Evolutionary conservation across 2,888 invertebrate genomes (phyloP).

Genomic region (Rhagium mordax): DNA sequence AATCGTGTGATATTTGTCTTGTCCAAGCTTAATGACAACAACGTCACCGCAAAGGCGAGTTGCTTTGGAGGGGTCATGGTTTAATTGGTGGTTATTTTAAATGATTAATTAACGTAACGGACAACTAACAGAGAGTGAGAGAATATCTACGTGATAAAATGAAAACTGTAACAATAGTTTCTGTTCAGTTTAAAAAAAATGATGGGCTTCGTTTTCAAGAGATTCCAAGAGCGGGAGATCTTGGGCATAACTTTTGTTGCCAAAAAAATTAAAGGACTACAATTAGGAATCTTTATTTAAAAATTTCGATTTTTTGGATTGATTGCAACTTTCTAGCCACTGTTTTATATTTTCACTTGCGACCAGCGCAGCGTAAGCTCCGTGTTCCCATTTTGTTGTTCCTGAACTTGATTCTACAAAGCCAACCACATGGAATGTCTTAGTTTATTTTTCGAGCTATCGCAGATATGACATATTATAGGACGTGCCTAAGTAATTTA

Average conservation of each 20-base stretch:
- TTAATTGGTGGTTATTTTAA: slow-evolving; percentile 6
- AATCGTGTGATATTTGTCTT: no score
- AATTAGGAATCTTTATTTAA: no score
- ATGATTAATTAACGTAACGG: slow-evolving; percentile 14
- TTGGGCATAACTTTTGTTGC: no score
- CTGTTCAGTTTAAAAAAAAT: no score
- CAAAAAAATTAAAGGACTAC: no score
- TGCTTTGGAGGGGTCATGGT: not conserved
- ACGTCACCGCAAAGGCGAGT: not conserved
- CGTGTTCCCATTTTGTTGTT: slow-evolving; percentile 35
- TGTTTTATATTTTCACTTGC: slow-evolving; percentile 19
- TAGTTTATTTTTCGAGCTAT: slow-evolving; percentile 40
- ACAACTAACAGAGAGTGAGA: not conserved
- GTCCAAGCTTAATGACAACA: not conserved
- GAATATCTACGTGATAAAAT: no score
- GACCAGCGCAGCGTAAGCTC: not conserved
- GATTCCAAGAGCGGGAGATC: no score
- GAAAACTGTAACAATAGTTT: no score
- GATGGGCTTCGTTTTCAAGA: no score
- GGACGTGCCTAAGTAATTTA: slow-evolving; percentile 30
- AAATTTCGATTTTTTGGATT: no score
- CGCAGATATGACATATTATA: slow-evolving; percentile 46
- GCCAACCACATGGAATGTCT: slow-evolving; percentile 50
- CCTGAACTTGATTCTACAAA: slow-evolving; percentile 44
- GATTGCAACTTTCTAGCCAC: no score